Base-by-base conservation (phyloP, 2,888 invertebrate species). In the Patella pellucida region DNA sequence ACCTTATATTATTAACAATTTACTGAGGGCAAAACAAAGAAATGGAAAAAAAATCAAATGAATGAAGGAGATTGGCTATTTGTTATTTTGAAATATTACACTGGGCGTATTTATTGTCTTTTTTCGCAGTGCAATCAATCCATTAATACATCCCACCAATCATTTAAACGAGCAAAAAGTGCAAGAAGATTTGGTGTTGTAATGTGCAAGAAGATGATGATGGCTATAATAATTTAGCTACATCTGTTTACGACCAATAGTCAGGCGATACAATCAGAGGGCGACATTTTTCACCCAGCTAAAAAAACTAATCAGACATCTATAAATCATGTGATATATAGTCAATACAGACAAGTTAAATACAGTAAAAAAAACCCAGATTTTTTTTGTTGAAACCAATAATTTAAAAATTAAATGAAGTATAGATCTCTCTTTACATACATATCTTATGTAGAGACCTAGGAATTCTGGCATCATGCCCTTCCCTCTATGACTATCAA, bases 81-180 rank as follows among this genome's bases (percentile, higher is more conserved):
- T 62, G 62, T 62, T 23, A 62, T 62, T 62, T 62, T 62, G 62
- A 62, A 62, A 62, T 62, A 62, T 62, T 62, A 23, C 62, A 62
- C 23, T 19, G 62, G 19, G 62, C 23, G 62, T 62, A 62, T 23
- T 12, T 19, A 62, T 62, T 23, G 62, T 62, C 19, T 19, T 62
- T 56, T 62, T 23, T n/a, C 62, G 12, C 19, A 62, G 11, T 16
- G 14, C 62, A 62, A 62, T 62, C 62, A 62, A 62, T 62, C 62
- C 62, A 9, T 23, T 62, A 62, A 62, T 62, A 23, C 62, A 62
- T 62, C 62, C 62, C 19, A 62, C 62, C 62, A 62, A 62, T 62
- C 62, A 62, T 62, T 62, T 62, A 23, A 62, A 62, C 19, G 62
- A 11, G 19, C 14, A 62, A 62, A 62, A 62, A 62, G 14, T 11